Conservation (phyloP, 2,888 invertebrate species). For the Agriopis marginaria region DNA sequence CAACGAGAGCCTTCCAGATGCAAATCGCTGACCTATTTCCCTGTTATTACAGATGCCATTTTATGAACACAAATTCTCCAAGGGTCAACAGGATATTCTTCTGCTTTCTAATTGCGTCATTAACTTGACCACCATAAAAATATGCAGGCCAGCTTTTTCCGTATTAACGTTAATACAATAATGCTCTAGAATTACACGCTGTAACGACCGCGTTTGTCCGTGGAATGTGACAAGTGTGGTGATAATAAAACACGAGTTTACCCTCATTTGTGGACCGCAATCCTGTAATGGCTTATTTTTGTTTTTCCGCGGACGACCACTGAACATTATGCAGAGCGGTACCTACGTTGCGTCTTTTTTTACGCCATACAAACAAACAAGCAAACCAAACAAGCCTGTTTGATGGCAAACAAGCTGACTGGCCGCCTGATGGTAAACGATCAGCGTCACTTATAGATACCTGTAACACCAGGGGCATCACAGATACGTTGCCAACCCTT, state of each 20-base stretch:
- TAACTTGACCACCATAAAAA: slow-evolving; percentile 14
- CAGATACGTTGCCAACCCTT: too few species aligned
- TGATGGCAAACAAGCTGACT: too few species aligned
- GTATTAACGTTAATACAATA: slow-evolving; percentile 31
- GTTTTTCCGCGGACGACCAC: slow-evolving; percentile 8
- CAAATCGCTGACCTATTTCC: slow-evolving; percentile 5
- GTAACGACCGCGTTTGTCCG: slow-evolving; percentile 36
- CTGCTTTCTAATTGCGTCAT: slow-evolving; percentile 13
- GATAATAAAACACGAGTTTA: slow-evolving; percentile 55
- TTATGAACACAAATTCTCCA: background rate
- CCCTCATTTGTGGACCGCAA: slow-evolving; percentile 46
- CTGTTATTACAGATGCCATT: background rate
- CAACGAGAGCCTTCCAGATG: background rate
- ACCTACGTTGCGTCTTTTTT: too few species aligned
- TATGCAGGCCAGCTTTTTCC: slow-evolving; percentile 11
- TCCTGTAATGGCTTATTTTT: slow-evolving; percentile 38
- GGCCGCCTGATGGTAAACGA: too few species aligned
- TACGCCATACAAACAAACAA: too few species aligned
- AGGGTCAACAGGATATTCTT: slow-evolving; percentile 6
- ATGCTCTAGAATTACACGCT: slow-evolving; percentile 25
- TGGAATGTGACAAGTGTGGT: slow-evolving; percentile 51
- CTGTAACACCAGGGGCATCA: too few species aligned
- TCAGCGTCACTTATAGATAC: too few species aligned
- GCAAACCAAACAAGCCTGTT: too few species aligned
- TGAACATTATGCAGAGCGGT: background rate